Evolutionary conservation across 2,888 invertebrate genomes (phyloP).

Genomic region (Apamea epomidion): DNA sequence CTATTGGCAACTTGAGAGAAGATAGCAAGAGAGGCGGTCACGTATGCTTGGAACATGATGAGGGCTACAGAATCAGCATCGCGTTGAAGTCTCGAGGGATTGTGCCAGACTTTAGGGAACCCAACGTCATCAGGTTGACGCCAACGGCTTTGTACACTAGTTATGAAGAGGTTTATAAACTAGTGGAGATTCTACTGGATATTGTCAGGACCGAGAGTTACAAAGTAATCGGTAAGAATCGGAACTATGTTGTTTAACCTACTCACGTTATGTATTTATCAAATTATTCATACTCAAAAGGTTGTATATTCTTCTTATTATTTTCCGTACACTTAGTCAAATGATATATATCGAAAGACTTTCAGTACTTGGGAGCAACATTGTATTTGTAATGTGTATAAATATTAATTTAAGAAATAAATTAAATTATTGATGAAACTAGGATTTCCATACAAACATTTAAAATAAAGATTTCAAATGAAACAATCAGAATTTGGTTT

Average conservation of each 20-base stretch:
- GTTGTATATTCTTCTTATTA: not conserved
- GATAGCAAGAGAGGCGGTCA: slow-evolving; percentile 82
- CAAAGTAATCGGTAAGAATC: slow-evolving; percentile 71
- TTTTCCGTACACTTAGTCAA: not conserved
- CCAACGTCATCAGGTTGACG: slow-evolving; percentile 81
- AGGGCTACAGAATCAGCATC: slow-evolving; percentile 81
- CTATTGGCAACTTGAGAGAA: slow-evolving; percentile 78
- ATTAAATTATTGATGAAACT: not conserved
- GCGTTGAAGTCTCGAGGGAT: slow-evolving; percentile 79
- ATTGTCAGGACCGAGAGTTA: slow-evolving; percentile 77
- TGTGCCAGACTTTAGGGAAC: slow-evolving; percentile 80
- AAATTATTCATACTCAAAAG: not conserved
- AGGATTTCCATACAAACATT: not conserved
- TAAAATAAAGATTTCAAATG: slow-evolving; percentile 52
- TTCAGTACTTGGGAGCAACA: not conserved
- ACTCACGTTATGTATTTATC: not conserved
- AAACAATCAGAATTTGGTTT: slow-evolving; percentile 73
- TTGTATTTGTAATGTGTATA: not conserved
- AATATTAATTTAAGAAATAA: not conserved
- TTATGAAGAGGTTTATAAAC: slow-evolving; percentile 80
- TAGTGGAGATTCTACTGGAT: slow-evolving; percentile 78
- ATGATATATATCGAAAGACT: not conserved
- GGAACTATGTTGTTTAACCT: slow-evolving; percentile 74
- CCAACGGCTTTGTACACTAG: slow-evolving; percentile 82
- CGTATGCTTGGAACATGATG: slow-evolving; percentile 81